Evolutionary conservation across 1,140 invertebrate genomes (phyloP), one percentile per base, ranked within the genome.

Genomic region (Zaprionus davidi): DNA sequence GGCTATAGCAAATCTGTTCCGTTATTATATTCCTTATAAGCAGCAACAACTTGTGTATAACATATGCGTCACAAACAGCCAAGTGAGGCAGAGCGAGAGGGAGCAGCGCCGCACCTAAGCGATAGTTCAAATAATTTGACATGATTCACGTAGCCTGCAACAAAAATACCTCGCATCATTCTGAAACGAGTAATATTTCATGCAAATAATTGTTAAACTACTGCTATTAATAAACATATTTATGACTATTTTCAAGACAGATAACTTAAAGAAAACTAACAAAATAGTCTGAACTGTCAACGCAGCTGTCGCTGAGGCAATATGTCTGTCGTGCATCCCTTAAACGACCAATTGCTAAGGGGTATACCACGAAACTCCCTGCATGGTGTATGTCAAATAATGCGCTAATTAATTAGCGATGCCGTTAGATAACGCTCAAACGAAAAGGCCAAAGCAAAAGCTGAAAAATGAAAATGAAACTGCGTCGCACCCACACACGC

Each of bases 351-450:
- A 17, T 59, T 9, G 1, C 7, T 71, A 24, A 9, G 34, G 71
- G 51, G 68, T 76, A 71, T 71, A 55, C 36, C 26, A 26, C 9
- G 22, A 51, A 26, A 55, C 51, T 26, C 49, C 17, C 51, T 28
- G 6, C 36, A 22, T 41, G 46, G 34, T 73, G 57, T 56, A 68
- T 73, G 28, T 24, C 51, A 65, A 75, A 69, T 78, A 69, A 72
- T 78, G 57, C 46, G 66, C 72, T 79, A 90, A 88, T 85, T 82
- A 88, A 90, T 90, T 75, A 55, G 63, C 46, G 67, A 82, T 88
- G 83, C 58, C 58, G 49, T 36, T 65, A 63, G 82, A 85, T 85
- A 78, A 72, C 46, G 73, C 9, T 34, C 51, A 9, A 49, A 41
- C 69, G 38, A n/a, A 67, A 58, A 67, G 53, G 15, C 26, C n/a